Evolutionary conservation across 2,113 vertebrate species (phyloP), one percentile per base, ranked within the genome.

Genomic region (Sinocyclocheilus anshuiensis): DNA sequence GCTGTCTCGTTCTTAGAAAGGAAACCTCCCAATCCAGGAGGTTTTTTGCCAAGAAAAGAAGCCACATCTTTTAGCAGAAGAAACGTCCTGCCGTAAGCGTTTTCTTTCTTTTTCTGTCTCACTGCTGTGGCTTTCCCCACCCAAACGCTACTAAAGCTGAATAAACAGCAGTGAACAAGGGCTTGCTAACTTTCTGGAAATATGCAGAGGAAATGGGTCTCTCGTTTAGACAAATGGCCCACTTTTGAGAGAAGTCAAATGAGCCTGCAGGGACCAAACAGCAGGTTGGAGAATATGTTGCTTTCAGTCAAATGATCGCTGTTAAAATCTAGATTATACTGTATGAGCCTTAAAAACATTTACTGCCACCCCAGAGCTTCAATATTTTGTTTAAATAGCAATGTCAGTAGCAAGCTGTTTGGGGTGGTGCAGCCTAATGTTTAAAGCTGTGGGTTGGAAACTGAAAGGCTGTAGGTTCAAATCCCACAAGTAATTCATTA

Each of bases 91-190:
- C n/a, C 29, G 67, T 42, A 33, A 26, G 63, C 57, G 18, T 67
- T 36, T 85, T 45, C 77, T 50, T 69, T 42, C 22, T 63, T 87
- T 90, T 87, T 91, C 86, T 87, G 83, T 87, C 69, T 89, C 77
- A n/a, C 26, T 83, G 86, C 88, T 92, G 91, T 75, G 85, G 90
- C 61, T 81, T 91, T 91, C 91, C 67, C 88, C 89, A 67, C 93
- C 91, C 91, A 84, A 84, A 75, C 67, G 75, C 65, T 72, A 78
- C 89, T 87, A 92, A 94, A 93, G 91, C 92, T 93, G 93, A 94
- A 93, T 90, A 94, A 94, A 94, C 90, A 94, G 65, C 42, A 80
- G 77, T 71, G 79, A 88, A 85, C 72, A 81, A 61, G 74, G 39
- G n/a, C 75, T 75, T 79, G 55, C 86, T 84, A 45, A 85, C 67